phyloP scores from a whole-genome alignment of 2,113 vertebrate genomes.

The Austrofundulus limnaeus region DNA sequence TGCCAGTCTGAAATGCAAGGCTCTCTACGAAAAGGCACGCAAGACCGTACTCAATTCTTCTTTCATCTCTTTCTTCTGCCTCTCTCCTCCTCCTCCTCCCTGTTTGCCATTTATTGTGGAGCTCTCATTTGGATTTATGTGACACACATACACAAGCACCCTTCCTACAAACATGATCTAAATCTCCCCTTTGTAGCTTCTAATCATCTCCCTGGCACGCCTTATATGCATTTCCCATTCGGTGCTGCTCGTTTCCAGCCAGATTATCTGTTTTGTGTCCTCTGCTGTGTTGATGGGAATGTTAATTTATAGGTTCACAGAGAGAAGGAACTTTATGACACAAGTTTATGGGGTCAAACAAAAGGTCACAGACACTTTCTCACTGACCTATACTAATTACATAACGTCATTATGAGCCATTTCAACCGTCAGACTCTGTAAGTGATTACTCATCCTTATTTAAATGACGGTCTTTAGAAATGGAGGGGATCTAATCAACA shows the following conservation, averaged over 20 bases:
- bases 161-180: slow-evolving; percentile 50
- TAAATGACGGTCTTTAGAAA: not conserved
- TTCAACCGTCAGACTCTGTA: slow-evolving; percentile 13
- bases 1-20: slow-evolving; percentile 36
- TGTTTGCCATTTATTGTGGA: slow-evolving; percentile 17
- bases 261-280: slow-evolving; percentile 44
- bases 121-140: slow-evolving; percentile 24
- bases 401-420: slow-evolving; percentile 20
- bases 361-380: slow-evolving; percentile 22
- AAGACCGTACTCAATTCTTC: not conserved
- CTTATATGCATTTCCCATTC: slow-evolving; percentile 15
- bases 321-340: slow-evolving; percentile 25
- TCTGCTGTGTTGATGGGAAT: slow-evolving; percentile 41
- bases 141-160: slow-evolving; percentile 16
- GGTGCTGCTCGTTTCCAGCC: slow-evolving; percentile 34
- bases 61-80: not conserved
- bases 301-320: slow-evolving; percentile 48
- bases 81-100: not conserved
- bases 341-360: slow-evolving; percentile 16
- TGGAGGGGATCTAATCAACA: slow-evolving; percentile 17
- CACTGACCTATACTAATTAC: slow-evolving; percentile 38
- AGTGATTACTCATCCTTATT: not conserved
- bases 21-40: slow-evolving; percentile 30
- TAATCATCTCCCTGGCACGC: slow-evolving; percentile 46
- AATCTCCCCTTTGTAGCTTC: slow-evolving; percentile 63